These are phyloP conservation scores for Elaphurus davidianus DNA, from an alignment of 2,113 vertebrate genomes.

Conservation along the genomic window DNA sequence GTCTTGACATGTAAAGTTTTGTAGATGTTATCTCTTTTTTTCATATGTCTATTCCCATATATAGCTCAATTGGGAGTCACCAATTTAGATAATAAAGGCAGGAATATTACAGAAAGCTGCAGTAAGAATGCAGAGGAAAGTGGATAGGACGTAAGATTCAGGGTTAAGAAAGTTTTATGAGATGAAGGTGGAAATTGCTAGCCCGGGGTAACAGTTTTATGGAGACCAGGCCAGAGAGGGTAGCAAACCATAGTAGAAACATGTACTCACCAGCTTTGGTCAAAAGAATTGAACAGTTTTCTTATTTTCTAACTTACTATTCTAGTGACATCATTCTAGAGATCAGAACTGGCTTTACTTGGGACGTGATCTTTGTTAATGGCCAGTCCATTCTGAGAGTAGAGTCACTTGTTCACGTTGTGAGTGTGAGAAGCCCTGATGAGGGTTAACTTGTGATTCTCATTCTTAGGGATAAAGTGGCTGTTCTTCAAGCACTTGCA, in stretches of 20 bases:
- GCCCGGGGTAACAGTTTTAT: neutral
- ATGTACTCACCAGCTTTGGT: neutral
- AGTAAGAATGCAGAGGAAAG: neutral
- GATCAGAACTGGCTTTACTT: neutral
- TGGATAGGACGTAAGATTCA: neutral
- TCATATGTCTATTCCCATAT: neutral
- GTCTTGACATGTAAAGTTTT: neutral
- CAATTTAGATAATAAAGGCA: neutral
- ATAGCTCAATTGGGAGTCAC: neutral
- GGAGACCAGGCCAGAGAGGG: neutral
- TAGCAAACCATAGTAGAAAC: neutral
- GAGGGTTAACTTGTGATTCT: constrained; percentile 20
- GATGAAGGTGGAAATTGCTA: neutral
- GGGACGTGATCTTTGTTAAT: neutral
- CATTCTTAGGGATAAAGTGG: constrained; percentile 88
- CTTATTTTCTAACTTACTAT: neutral
- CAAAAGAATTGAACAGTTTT: neutral
- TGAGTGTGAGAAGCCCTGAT: fast-evolving
- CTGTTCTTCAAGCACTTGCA: constrained; percentile 90
- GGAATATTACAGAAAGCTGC: neutral
- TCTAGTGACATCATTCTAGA: neutral
- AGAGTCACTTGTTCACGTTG: neutral
- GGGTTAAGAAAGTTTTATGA: neutral
- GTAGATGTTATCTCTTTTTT: neutral
- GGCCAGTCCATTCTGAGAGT: neutral